Evolutionary conservation across 2,888 invertebrate genomes (phyloP).

Genomic region (Cantharis lateralis): DNA sequence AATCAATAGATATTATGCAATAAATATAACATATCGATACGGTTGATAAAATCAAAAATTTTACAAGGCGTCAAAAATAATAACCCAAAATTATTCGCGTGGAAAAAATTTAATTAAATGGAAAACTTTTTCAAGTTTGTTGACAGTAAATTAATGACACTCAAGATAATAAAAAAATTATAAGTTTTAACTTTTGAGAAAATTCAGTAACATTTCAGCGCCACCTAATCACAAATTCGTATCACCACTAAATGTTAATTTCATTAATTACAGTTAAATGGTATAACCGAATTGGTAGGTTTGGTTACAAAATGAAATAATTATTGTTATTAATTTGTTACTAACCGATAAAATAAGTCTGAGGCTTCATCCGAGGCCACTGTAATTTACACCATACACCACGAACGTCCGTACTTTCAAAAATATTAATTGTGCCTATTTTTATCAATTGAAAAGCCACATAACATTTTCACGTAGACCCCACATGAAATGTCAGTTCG

Average conservation of each 20-base stretch:
- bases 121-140: background rate
- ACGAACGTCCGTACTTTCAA: slow-evolving; percentile 24
- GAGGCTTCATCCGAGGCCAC: slow-evolving; percentile 58
- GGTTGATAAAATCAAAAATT: background rate
- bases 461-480: slow-evolving; percentile 29
- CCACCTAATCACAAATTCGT: background rate
- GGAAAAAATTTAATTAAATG: background rate
- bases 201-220: background rate
- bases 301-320: background rate
- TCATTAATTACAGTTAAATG: background rate
- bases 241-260: background rate
- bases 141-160: background rate
- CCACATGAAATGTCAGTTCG: slow-evolving; percentile 45
- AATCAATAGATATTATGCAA: background rate
- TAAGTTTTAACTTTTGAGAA: background rate
- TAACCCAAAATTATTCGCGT: background rate
- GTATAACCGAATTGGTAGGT: background rate
- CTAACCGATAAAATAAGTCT: slow-evolving; percentile 38
- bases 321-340: background rate
- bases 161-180: background rate
- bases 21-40: background rate
- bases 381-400: slow-evolving; percentile 57
- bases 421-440: background rate
- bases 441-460: slow-evolving; percentile 18
- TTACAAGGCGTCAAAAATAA: background rate